Base-by-base conservation (phyloP, 2,888 invertebrate genomes). In the Hyles lineata region DNA sequence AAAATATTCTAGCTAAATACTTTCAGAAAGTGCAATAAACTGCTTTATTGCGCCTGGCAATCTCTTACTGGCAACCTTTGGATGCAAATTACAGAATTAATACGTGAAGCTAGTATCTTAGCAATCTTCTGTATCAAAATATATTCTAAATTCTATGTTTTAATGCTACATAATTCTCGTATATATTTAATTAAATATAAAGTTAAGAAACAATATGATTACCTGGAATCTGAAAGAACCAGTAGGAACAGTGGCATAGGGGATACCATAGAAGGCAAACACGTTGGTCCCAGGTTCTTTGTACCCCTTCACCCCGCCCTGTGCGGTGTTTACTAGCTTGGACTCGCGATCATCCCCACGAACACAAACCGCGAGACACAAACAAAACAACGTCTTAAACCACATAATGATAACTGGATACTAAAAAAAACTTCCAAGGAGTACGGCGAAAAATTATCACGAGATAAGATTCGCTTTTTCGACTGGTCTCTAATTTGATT, bases 201-300 rank as follows among this genome's bases (percentile, higher is more conserved):
- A 11, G 43, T 11, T 11, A 61, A 32, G 3, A 35, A 8, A 9
- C 60, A 35, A 72, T 50, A 67, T 70, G 6, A 19, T 75, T 76
- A 78, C 87, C 80, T 87, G 87, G 75, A 85, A 90, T 74, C 78
- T 85, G 17, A 88, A 67, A 0, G 62, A 55, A 1, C 89, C 89
- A 6, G 81, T 85, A 0, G 90, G 91, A 1, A 84, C 86, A n/a
- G 85, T 88, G 0, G 91, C 91, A 61, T 90, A 91, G 0, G 90
- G 90, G 11, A 91, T 88, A 58, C 85, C 82, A 62, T 85, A 83
- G 73, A 89, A 91, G 0, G 76, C 74, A 70, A 79, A 90, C 2
- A 87, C 74, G 15, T 81, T 81, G 7, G 77, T 74, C 7, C 74
- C 75, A 0, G 80, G 77, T 7, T 84, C 81, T 35, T 79, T 80